phyloP scores from a whole-genome alignment of 2,888 invertebrate species.

The Synanthedon vespiformis region DNA sequence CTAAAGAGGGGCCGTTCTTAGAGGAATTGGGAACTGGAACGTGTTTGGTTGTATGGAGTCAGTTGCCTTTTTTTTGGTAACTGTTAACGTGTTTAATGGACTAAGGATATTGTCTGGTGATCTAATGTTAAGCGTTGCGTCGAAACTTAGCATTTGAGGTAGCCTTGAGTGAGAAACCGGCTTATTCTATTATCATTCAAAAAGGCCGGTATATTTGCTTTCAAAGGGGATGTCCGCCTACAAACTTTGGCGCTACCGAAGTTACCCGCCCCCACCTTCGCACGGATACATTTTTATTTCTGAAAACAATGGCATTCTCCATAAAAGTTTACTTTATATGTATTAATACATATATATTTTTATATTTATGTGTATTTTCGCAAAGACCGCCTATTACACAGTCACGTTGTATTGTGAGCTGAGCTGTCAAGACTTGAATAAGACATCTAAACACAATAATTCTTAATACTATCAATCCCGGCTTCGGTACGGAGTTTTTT shows the following conservation, averaged over 20 bases:
- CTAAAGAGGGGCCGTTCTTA: slow-evolving; percentile 29
- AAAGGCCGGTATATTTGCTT: not conserved
- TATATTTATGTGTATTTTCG: too few species aligned
- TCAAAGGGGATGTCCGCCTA: not conserved
- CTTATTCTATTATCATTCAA: not conserved
- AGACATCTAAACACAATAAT: too few species aligned
- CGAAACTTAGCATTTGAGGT: not conserved
- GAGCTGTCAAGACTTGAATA: too few species aligned
- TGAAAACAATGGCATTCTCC: too few species aligned
- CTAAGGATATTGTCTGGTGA: not conserved
- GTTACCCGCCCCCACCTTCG: too few species aligned
- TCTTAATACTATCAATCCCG: too few species aligned
- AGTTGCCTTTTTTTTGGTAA: not conserved
- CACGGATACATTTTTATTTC: too few species aligned
- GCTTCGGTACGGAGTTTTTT: too few species aligned
- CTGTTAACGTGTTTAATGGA: slow-evolving; percentile 1
- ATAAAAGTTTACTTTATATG: too few species aligned
- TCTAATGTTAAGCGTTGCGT: not conserved
- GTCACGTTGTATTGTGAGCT: too few species aligned
- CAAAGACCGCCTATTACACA: too few species aligned
- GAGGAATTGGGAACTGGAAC: slow-evolving; percentile 45
- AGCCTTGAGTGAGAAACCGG: not conserved
- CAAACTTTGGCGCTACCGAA: not conserved
- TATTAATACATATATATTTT: too few species aligned
- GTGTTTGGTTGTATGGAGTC: slow-evolving; percentile 16